phyloP scores from a whole-genome alignment of 2,797 vertebrate genomes.

The Leucoraja ocellata region DNA sequence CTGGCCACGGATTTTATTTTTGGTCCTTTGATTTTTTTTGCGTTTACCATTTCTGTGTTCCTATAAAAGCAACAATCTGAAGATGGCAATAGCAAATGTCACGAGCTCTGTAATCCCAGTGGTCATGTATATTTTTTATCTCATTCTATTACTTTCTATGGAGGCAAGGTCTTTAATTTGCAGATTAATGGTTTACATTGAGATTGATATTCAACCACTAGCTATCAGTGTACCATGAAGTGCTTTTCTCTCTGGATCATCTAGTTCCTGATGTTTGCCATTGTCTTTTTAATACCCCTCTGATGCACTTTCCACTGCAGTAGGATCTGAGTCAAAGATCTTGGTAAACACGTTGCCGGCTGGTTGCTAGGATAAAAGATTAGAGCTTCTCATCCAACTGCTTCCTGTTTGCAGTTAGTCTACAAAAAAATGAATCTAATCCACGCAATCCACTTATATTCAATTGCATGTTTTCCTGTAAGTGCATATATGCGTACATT shows the following conservation, averaged over 20 bases:
- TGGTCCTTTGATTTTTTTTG: neutral
- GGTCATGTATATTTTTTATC: neutral
- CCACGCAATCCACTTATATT: slow-evolving; percentile 46
- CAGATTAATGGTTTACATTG: neutral
- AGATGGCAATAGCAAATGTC: neutral
- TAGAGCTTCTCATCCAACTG: slow-evolving; percentile 44
- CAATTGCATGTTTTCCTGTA: slow-evolving; percentile 42
- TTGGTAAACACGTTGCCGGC: slow-evolving; percentile 51
- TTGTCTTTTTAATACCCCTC: neutral
- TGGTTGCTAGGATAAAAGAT: slow-evolving; percentile 49
- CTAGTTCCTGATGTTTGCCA: slow-evolving; percentile 24
- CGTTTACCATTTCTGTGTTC: neutral
- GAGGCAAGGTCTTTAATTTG: neutral
- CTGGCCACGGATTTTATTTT: too few relatives aligned
- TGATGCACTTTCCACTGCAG: slow-evolving; percentile 17
- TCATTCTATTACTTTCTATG: neutral
- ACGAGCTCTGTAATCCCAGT: neutral
- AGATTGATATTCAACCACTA: neutral
- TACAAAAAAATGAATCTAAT: slow-evolving; percentile 37
- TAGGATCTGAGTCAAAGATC: slow-evolving; percentile 43
- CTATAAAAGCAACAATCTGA: neutral
- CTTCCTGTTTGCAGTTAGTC: slow-evolving; percentile 50
- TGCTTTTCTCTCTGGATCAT: slow-evolving; percentile 11
- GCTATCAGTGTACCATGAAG: slow-evolving; percentile 20
- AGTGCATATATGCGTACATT: slow-evolving; percentile 50